A percentile compares a stretch with the other conserved stretches of the same genome.
These are phyloP conservation scores for Chaetura pelagica DNA, from an alignment of 2,113 vertebrate genomes.

Conservation along the genomic window DNA sequence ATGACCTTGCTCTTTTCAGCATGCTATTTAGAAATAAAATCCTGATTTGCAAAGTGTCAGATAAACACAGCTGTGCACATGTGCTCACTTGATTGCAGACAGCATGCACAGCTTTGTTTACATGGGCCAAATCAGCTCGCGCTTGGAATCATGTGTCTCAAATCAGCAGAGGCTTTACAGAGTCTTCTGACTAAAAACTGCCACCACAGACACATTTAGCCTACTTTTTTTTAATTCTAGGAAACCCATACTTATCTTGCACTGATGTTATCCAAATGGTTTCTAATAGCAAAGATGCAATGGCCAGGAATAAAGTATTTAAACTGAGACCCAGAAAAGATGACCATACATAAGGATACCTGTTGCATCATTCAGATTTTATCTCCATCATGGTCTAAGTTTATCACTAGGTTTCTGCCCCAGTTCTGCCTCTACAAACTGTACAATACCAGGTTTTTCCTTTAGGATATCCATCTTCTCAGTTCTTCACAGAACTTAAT, in stretches of 20 bases:
- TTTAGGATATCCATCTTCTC: neutral
- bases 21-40: constrained; percentile 39
- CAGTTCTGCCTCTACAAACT: neutral
- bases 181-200: neutral
- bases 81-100: constrained; percentile 2
- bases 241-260: neutral
- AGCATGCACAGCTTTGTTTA: constrained; percentile 22
- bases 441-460: neutral
- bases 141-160: neutral
- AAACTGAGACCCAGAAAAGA: neutral
- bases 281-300: neutral
- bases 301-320: neutral
- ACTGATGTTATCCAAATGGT: neutral
- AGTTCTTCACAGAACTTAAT: neutral
- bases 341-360: neutral
- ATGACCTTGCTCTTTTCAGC: constrained; percentile 39
- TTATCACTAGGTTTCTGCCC: neutral
- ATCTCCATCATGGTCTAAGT: too few relatives aligned
- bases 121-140: neutral
- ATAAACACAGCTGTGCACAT: constrained; percentile 63
- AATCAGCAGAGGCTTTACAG: neutral
- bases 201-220: neutral
- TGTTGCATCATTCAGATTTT: neutral
- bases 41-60: constrained; percentile 16
- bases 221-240: neutral